Percentiles rank a stretch among this genome's conserved stretches.
These are phyloP conservation scores for Trichogramma dendrolimi DNA, from an alignment of 2,888 invertebrate species.

Conservation along the genomic window DNA sequence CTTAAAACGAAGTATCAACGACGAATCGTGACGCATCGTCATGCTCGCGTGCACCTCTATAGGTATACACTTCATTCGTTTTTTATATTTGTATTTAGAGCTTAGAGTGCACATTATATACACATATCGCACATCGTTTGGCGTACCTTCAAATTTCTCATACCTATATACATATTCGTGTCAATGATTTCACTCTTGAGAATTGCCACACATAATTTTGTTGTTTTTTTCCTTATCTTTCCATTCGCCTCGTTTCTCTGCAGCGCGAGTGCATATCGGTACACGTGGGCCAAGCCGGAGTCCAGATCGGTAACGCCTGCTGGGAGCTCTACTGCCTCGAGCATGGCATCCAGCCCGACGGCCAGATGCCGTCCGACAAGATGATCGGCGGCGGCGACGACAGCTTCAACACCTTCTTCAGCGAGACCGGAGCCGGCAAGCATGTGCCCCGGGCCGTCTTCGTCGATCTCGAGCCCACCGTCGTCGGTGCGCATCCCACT, in stretches of 20 bases:
- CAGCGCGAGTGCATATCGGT: slow-evolving; percentile 77
- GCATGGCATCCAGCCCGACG: slow-evolving; percentile 89
- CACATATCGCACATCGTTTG: too few relatives aligned
- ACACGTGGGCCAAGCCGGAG: slow-evolving; percentile 78
- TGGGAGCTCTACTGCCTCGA: slow-evolving; percentile 86
- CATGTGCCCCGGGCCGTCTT: slow-evolving; percentile 89
- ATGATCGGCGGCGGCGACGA: slow-evolving; percentile 87
- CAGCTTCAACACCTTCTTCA: slow-evolving; percentile 92
- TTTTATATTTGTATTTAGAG: too few relatives aligned
- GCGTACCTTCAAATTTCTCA: neutral
- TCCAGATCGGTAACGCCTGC: slow-evolving; percentile 86
- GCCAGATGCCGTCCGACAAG: slow-evolving; percentile 91
- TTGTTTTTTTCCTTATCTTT: neutral
- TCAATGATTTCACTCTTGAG: neutral
- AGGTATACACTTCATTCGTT: too few relatives aligned
- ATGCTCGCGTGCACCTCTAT: too few relatives aligned
- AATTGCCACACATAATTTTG: neutral
- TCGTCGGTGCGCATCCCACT: slow-evolving; percentile 61
- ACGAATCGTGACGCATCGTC: too few relatives aligned
- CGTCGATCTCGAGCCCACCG: slow-evolving; percentile 94
- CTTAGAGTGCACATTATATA: too few relatives aligned
- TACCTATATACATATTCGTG: neutral
- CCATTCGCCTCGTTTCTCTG: slow-evolving; percentile 31
- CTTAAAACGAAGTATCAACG: too few relatives aligned
- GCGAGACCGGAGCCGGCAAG: slow-evolving; percentile 92